A percentile compares a stretch with the other conserved stretches of the same genome.
Evolutionary conservation across 2,113 vertebrate genomes (phyloP).

Genomic region (Copsychus sechellarum): DNA sequence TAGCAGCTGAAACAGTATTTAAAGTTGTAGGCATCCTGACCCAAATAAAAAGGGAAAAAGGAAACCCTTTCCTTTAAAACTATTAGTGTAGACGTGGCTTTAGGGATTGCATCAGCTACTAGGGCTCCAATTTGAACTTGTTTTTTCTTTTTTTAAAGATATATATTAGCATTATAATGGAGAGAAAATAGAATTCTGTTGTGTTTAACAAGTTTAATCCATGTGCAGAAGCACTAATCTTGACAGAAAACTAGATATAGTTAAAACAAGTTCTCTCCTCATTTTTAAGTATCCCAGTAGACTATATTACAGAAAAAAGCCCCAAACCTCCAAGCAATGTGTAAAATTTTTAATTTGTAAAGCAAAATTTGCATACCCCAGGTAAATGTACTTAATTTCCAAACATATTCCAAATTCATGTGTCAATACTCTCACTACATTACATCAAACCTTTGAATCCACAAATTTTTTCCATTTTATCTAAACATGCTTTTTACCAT

Average conservation of each 20-base stretch:
- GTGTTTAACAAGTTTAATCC: not conserved
- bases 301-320: not conserved
- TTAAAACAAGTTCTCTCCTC: not conserved
- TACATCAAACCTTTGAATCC: not conserved
- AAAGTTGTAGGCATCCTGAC: constrained; percentile 35
- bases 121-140: not conserved
- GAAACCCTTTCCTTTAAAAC: constrained; percentile 39
- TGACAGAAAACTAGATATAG: not conserved
- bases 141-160: not conserved
- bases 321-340: not conserved
- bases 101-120: constrained; percentile 52
- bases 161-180: not conserved
- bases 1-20: constrained; percentile 64
- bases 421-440: not conserved
- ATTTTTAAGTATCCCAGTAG: not conserved
- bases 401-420: not conserved
- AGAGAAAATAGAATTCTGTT: not conserved
- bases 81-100: constrained; percentile 32
- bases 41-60: constrained; percentile 44
- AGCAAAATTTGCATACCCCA: not conserved
- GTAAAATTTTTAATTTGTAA: not conserved
- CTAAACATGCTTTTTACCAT: not conserved
- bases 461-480: not conserved
- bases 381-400: not conserved
- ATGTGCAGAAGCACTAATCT: not conserved